Conservation (phyloP, 2,113 vertebrate genomes). For the Rhea pennata region DNA sequence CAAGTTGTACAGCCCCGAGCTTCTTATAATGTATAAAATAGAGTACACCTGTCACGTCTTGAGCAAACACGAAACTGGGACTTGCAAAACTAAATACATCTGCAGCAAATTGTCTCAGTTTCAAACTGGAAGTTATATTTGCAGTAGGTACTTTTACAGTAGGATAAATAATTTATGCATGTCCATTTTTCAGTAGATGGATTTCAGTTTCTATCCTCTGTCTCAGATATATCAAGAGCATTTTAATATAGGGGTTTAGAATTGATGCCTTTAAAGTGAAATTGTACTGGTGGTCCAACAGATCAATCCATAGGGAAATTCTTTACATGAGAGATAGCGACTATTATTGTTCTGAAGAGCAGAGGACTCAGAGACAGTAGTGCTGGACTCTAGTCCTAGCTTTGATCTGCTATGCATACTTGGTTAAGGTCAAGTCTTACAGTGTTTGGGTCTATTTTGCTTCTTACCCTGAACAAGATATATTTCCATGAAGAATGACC, state of each 20-base stretch:
- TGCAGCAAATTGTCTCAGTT: constrained; percentile 51
- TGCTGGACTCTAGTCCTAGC: background rate
- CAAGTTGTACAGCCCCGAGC: background rate
- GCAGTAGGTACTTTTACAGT: background rate
- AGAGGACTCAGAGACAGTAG: background rate
- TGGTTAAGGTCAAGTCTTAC: background rate
- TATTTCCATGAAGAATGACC: background rate
- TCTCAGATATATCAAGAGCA: background rate
- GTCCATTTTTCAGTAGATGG: background rate
- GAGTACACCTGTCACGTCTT: constrained; percentile 53
- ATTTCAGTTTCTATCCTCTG: constrained; percentile 4
- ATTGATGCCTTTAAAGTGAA: background rate
- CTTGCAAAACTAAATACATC: constrained; percentile 63
- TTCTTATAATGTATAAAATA: constrained; percentile 48
- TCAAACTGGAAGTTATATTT: constrained; percentile 29
- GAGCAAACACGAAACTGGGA: constrained; percentile 57
- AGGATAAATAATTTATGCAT: background rate
- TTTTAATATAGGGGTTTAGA: background rate
- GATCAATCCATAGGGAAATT: background rate
- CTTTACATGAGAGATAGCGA: background rate
- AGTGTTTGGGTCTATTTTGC: background rate
- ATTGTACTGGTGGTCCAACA: background rate
- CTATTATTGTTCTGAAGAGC: background rate
- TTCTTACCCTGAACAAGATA: background rate
- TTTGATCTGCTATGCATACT: background rate